Percentiles rank a stretch among this genome's conserved stretches.
phyloP scores from a whole-genome alignment of 2,113 vertebrate species.

The Gobio gobio region DNA sequence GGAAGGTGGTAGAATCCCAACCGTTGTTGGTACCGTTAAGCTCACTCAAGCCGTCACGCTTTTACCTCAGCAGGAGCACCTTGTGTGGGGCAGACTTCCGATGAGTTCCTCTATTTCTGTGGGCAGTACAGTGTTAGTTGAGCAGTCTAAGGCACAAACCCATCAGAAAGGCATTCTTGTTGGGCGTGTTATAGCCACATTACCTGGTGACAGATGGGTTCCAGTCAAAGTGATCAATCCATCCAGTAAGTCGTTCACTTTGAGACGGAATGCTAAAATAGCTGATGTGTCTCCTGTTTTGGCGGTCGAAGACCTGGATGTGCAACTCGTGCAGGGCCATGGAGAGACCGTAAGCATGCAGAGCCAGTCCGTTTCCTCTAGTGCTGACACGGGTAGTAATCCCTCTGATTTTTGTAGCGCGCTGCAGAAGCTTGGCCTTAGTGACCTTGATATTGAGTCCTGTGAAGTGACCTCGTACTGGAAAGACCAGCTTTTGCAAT shows the following conservation, averaged over 20 bases:
- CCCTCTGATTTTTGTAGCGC: too few relatives aligned
- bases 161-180: conserved; percentile 16
- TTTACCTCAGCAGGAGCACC: conserved; percentile 18
- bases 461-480: not conserved
- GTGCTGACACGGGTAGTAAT: not conserved
- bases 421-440: not conserved
- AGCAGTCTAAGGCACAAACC: not conserved
- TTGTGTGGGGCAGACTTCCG: conserved; percentile 36
- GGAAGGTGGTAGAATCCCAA: not conserved
- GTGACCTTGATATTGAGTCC: not conserved
- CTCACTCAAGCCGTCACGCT: conserved; percentile 34
- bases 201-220: conserved; percentile 47
- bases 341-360: too few relatives aligned
- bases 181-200: not conserved
- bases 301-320: too few relatives aligned
- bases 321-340: too few relatives aligned
- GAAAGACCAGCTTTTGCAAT: not conserved
- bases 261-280: conserved; percentile 27
- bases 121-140: not conserved
- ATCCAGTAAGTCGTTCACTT: conserved; percentile 5
- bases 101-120: not conserved
- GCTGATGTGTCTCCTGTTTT: too few relatives aligned
- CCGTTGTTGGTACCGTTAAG: conserved; percentile 26
- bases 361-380: too few relatives aligned
- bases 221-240: conserved; percentile 42